Evolutionary conservation across 2,797 vertebrate species (phyloP).

Genomic region (Falco concolor): DNA sequence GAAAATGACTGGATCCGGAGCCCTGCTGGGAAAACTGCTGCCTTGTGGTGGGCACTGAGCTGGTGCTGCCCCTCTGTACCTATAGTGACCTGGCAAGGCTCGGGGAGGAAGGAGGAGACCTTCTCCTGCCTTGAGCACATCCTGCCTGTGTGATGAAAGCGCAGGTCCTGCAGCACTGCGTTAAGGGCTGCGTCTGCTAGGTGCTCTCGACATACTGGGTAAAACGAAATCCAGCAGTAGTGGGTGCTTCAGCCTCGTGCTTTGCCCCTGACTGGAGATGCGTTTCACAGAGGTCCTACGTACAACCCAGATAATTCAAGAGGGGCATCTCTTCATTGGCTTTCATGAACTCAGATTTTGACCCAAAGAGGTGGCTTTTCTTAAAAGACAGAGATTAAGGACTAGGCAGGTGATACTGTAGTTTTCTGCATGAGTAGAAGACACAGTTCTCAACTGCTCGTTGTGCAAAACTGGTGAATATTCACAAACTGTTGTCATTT

Average conservation of each 20-base stretch:
- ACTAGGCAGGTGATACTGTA: not conserved
- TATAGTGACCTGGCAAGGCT: not conserved
- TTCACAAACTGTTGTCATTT: rapidly evolving
- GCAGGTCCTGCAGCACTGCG: not conserved
- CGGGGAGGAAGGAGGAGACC: rapidly evolving
- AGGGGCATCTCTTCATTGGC: not conserved
- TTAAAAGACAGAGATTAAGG: not conserved
- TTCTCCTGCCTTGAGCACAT: rapidly evolving
- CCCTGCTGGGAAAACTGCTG: not conserved
- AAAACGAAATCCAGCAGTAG: not conserved
- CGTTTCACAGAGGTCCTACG: rapidly evolving
- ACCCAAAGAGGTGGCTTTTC: not conserved
- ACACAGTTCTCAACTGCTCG: not conserved
- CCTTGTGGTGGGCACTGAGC: not conserved
- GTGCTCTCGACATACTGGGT: not conserved
- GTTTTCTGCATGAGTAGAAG: not conserved
- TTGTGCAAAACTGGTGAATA: not conserved
- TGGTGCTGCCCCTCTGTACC: not conserved
- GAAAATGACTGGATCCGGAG: not conserved
- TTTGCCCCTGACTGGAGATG: not conserved
- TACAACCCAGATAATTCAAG: not conserved
- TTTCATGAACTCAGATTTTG: not conserved
- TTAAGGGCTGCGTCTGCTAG: not conserved
- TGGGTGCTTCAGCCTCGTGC: not conserved
- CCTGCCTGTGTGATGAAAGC: not conserved